Evolutionary conservation across 37 sponge, comb jelly and placozoan genomes (phyloP).

Genomic region (Oopsacas minuta): DNA sequence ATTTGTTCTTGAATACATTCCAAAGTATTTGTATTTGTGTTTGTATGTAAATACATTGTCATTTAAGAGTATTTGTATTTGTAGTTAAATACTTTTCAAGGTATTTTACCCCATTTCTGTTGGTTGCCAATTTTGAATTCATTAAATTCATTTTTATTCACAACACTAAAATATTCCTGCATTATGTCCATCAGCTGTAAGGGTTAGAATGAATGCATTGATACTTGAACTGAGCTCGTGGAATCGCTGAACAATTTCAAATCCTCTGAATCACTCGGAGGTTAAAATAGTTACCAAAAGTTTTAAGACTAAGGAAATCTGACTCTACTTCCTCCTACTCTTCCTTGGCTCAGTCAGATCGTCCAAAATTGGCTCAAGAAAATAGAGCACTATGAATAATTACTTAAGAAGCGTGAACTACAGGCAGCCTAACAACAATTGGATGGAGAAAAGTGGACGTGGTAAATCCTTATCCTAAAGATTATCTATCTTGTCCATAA

Average conservation of each 20-base stretch:
- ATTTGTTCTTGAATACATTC: too few relatives aligned
- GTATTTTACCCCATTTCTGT: too few relatives aligned
- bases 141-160: too few relatives aligned
- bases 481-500: not conserved
- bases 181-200: constrained; percentile 5
- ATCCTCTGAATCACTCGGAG: not conserved
- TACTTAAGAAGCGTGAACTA: not conserved
- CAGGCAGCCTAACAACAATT: not conserved
- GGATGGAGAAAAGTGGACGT: not conserved
- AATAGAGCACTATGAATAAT: not conserved
- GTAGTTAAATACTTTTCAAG: too few relatives aligned
- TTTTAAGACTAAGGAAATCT: not conserved
- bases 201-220: not conserved
- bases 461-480: not conserved
- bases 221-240: not conserved
- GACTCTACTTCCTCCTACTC: constrained; percentile 1
- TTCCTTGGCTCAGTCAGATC: constrained; percentile 11
- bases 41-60: too few relatives aligned
- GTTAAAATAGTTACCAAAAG: not conserved
- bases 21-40: too few relatives aligned
- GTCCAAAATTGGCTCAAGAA: not conserved
- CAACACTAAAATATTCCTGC: too few relatives aligned
- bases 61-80: too few relatives aligned
- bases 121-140: too few relatives aligned
- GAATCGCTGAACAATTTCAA: not conserved